A percentile compares a stretch with the other conserved stretches of the same genome.
These are phyloP conservation scores for Saturnia pavonia DNA, from an alignment of 2,888 invertebrate species.

Conservation along the genomic window DNA sequence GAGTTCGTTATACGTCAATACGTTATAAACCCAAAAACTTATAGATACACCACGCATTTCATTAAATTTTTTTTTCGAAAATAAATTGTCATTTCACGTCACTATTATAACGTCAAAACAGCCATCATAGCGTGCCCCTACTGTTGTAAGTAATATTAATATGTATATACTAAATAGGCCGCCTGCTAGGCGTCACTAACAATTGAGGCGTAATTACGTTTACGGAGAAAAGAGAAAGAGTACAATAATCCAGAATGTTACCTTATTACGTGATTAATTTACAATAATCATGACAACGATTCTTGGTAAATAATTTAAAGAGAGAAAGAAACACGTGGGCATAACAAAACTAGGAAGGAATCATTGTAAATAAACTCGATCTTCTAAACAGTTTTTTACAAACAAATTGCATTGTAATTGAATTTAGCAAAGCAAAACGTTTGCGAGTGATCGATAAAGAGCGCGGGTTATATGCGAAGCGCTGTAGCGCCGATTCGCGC, in stretches of 20 bases:
- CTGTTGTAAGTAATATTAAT: not conserved
- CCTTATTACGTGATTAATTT: not conserved
- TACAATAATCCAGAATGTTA: not conserved
- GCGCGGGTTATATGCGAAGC: slow-evolving; percentile 60
- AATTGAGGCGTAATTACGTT: not conserved
- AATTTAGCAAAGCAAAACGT: slow-evolving; percentile 59
- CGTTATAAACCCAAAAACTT: no score
- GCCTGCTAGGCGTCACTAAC: not conserved
- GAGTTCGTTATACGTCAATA: no score
- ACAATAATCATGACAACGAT: not conserved
- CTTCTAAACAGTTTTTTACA: slow-evolving; percentile 6
- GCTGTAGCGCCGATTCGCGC: slow-evolving; percentile 52
- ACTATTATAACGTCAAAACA: no score
- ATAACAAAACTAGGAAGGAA: not conserved
- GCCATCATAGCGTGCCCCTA: no score
- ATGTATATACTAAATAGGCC: not conserved
- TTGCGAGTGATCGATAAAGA: slow-evolving; percentile 41
- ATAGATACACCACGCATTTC: no score
- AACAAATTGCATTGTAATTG: slow-evolving; percentile 48
- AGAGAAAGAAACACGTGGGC: not conserved
- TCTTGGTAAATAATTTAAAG: not conserved
- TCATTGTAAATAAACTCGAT: not conserved
- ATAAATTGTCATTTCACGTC: no score
- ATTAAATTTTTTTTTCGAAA: no score
- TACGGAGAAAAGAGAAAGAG: not conserved